Percentiles rank a stretch among this genome's conserved stretches.
phyloP scores from a whole-genome alignment of 2,113 vertebrate species.

The Larimichthys polyactis region DNA sequence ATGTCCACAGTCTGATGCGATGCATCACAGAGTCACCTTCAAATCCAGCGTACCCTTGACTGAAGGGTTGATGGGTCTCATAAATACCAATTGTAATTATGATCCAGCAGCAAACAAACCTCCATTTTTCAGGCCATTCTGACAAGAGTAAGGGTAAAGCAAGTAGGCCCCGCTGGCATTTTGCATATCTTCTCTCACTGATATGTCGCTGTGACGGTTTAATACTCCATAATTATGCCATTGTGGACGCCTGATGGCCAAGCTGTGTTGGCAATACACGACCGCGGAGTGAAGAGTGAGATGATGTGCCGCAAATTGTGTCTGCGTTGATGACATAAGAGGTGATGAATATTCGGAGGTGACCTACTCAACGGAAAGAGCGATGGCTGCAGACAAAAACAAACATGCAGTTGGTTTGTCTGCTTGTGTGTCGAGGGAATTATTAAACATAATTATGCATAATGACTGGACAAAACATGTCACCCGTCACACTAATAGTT shows the following conservation, averaged over 20 bases:
- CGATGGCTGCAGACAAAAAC: slow-evolving; percentile 68
- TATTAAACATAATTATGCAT: slow-evolving; percentile 74
- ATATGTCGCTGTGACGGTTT: slow-evolving; percentile 80
- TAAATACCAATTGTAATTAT: slow-evolving; percentile 83
- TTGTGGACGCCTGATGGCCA: slow-evolving; percentile 69
- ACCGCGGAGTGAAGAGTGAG: slow-evolving; percentile 49
- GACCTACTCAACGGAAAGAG: slow-evolving; percentile 65
- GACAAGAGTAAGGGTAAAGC: slow-evolving; percentile 73
- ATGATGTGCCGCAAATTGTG: slow-evolving; percentile 66
- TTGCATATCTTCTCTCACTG: slow-evolving; percentile 77
- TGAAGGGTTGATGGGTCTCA: slow-evolving; percentile 81
- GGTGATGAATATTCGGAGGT: slow-evolving; percentile 76
- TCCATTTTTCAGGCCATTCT: slow-evolving; percentile 70
- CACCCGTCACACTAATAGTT: slow-evolving; percentile 68
- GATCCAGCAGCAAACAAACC: slow-evolving; percentile 73
- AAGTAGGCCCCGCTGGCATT: slow-evolving; percentile 59
- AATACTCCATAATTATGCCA: slow-evolving; percentile 82
- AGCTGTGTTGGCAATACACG: slow-evolving; percentile 36
- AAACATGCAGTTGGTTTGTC: slow-evolving; percentile 65
- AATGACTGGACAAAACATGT: slow-evolving; percentile 71
- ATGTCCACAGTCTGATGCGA: slow-evolving; percentile 67
- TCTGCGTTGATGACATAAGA: slow-evolving; percentile 66
- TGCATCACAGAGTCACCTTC: slow-evolving; percentile 84
- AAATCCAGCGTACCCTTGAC: slow-evolving; percentile 70
- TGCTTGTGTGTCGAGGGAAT: slow-evolving; percentile 53